Evolutionary conservation across 64 coral and sea anemone genomes (phyloP).

Genomic region (Stylophora pistillata): DNA sequence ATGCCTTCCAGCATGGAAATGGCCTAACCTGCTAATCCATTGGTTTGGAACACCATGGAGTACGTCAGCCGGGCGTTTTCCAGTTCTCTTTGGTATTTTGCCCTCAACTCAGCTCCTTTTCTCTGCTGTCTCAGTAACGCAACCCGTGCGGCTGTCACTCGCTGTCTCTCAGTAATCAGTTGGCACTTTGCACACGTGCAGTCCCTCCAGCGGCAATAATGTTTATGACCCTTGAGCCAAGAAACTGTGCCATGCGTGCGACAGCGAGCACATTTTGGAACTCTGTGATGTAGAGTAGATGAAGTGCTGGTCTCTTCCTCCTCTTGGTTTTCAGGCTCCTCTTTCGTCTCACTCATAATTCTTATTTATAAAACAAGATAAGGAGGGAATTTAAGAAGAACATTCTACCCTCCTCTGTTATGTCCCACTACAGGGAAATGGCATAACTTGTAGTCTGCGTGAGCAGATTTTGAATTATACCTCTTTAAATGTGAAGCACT

Average conservation of each 20-base stretch:
- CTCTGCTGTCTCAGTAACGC: constrained; percentile 66
- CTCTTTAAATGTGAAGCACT: too few relatives aligned
- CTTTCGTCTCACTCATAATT: constrained; percentile 69
- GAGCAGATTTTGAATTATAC: too few relatives aligned
- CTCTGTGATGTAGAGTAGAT: constrained; percentile 50
- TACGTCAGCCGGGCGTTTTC: constrained; percentile 64
- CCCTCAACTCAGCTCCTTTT: constrained; percentile 58
- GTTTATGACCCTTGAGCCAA: constrained; percentile 76
- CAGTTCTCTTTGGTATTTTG: constrained; percentile 69
- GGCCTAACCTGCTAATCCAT: constrained; percentile 23
- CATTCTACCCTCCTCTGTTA: too few relatives aligned
- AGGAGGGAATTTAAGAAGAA: background rate
- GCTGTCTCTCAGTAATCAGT: constrained; percentile 62
- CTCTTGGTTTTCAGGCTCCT: constrained; percentile 18
- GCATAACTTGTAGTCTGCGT: too few relatives aligned
- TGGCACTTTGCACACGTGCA: constrained; percentile 69
- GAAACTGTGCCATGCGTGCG: constrained; percentile 69
- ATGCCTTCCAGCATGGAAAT: background rate
- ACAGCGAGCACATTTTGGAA: constrained; percentile 68
- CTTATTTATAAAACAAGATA: background rate
- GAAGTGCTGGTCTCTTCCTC: constrained; percentile 31
- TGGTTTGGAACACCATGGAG: constrained; percentile 65
- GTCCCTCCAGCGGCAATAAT: constrained; percentile 70
- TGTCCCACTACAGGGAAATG: too few relatives aligned
- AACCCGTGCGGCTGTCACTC: constrained; percentile 62